Evolutionary conservation across 2,888 invertebrate species (phyloP), one percentile per base, ranked within the genome.

Genomic region (Euclidia mi): DNA sequence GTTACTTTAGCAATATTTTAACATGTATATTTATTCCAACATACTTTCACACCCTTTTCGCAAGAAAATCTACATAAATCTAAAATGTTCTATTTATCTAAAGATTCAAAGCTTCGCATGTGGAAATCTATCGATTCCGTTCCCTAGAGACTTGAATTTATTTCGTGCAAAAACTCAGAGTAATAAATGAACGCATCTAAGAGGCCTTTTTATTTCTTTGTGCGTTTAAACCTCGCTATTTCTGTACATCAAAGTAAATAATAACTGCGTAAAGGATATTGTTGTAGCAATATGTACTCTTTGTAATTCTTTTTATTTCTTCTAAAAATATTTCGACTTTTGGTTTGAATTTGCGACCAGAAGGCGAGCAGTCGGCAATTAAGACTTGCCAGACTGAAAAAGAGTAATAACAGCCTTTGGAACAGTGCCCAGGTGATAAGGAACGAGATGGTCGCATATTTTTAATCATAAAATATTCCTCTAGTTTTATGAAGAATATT

Each of bases 41-140:
- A 25, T n/a, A 7, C 7, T 25, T 25, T 25, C 0, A 25, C 0
- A 1, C 6, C 20, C 20, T 25, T 20, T 4, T 25, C 7, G 4
- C 7, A 3, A 6, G 4, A 1, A 25, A 25, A 25, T 6, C 20
- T 25, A 20, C 3, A 20, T 6, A 6, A 6, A 25, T 25, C 4
- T 25, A 7, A 34, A 37, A 14, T 29, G 10, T 28, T 3, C 20
- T 56, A 59, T 68, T 68, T 44, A 58, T 56, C 40, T 62, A 25
- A 34, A 47, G 58, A 57, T 56, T 55, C 51, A 46, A 50, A 55
- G 31, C 35, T 56, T 28, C 20, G 12, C 56, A 59, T 64, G 57
- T 69, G 60, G 62, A 67, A 60, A 53, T 58, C 37, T 45, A 66
- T 63, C 64, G 63, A 65, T 67, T 70, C 62, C 42, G 32, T 56